These are phyloP conservation scores for Trissolcus basalis DNA, from an alignment of 1,140 invertebrate genomes.

Conservation along the genomic window DNA sequence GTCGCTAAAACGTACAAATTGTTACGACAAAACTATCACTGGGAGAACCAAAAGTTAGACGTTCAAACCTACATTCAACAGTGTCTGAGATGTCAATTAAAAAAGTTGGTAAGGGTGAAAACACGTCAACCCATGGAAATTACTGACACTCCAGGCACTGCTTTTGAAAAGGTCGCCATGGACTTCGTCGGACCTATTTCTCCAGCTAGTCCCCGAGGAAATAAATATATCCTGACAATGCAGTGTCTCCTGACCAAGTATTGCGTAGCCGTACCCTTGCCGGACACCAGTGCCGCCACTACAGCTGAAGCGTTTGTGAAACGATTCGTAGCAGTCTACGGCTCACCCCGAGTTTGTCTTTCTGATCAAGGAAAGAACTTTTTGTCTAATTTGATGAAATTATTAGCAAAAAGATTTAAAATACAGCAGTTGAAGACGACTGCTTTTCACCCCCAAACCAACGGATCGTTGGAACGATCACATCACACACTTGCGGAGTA, in stretches of 20 bases:
- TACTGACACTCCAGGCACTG: not conserved
- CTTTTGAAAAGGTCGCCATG: not conserved
- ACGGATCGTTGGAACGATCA: too few species aligned
- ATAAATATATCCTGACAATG: not conserved
- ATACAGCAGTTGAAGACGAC: too few species aligned
- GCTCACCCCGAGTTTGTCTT: not conserved
- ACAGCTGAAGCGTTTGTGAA: not conserved
- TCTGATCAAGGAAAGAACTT: not conserved
- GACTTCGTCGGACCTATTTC: not conserved
- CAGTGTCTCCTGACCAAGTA: not conserved
- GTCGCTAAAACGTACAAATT: not conserved
- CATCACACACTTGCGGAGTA: too few species aligned
- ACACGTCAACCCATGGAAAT: not conserved
- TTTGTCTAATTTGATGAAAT: too few species aligned
- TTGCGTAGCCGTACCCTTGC: not conserved
- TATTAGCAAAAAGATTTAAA: too few species aligned
- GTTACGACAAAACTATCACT: not conserved
- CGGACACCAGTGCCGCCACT: not conserved
- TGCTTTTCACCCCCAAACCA: too few species aligned
- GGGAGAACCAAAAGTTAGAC: not conserved
- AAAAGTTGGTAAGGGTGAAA: not conserved
- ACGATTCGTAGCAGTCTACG: not conserved
- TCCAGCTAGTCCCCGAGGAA: not conserved
- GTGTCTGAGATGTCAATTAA: not conserved
- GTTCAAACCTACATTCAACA: not conserved